Base-by-base conservation (phyloP, 2,797 vertebrate species). In the Calcarius lapponicus region DNA sequence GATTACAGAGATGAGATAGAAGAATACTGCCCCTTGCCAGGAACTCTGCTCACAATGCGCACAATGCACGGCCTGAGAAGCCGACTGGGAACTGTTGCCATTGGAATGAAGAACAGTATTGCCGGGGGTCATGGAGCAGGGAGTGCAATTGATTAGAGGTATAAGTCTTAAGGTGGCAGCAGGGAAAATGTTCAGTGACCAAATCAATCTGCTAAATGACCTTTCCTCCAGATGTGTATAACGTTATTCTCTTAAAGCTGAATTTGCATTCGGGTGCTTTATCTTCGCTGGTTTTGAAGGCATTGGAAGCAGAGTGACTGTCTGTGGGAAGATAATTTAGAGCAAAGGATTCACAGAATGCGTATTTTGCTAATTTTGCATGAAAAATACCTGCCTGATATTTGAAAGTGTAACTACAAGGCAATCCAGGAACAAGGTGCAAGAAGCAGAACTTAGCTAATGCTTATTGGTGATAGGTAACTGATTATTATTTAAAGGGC, bases 1-100 rank as follows among this genome's bases (percentile, higher is more conserved):
- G 95, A 95, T 94, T 96, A 94, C 91, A 90, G 82, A 96, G 88
- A 88, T 81, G 95, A 97, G 91, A 86, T 92, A 96, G 94, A 94
- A 75, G 93, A 95, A 92, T 86, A 94, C 80, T 93, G 80, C 69
- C 95, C 86, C 84, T 95, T 96, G 90, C 93, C 93, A 95, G 74
- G 88, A 96, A 86, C 92, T 95, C 92, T 97, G 92, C 93, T 97
- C 95, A 90, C 91, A 96, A 60, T 88, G 84, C 78, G 43, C 58
- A 43, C 92, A 94, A 90, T 32, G 8, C 17, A 26, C 1, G 26
- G 80, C 93, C 92, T 94, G 86, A 92, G 96, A 96, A 97, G 91
- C 64, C 2, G 12, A 87, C 86, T 84, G 94, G 57, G 93, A 88
- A 79, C 72, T 78, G 92, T 85, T 95, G 82, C 94, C 92, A 86